Base-by-base conservation (phyloP, 1,140 invertebrate genomes). In the Pygmarrhopalites habei region DNA sequence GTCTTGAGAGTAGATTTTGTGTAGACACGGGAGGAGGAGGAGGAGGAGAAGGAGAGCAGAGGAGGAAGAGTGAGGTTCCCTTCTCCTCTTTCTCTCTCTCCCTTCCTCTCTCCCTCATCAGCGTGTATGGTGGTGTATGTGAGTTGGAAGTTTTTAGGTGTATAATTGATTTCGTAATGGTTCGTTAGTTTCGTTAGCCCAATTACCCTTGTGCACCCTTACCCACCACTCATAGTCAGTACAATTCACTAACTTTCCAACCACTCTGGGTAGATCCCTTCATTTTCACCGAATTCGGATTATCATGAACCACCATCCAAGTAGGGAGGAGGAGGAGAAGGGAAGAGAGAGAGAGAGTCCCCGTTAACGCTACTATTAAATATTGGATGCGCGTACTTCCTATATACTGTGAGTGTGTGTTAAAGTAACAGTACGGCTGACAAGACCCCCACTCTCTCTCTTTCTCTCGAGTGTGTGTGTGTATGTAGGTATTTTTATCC, bases 131-230 rank as follows among this genome's bases (percentile, higher is more conserved):
- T n/a, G n/a, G n/a, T n/a, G n/a, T n/a, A n/a, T n/a, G n/a, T n/a
- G n/a, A 21, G 53, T 58, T 58, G 55, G 62, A 65, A 65, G 61
- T 67, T 70, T 70, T 70, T 65, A 70, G 68, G 65, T 70, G n/a
- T n/a, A n/a, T n/a, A 70, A 70, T 70, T 70, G 68, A 70, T 70
- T 70, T 70, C 64, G 68, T 70, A 65, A 67, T 64, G 68, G 68
- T 70, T 70, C 68, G 68, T 70, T 70, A 70, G 68, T 60, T 70
- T 62, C 65, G 66, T 70, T 70, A 64, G 68, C 68, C 68, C 68
- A 70, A 70, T 70, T 70, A 70, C 65, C 65, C 68, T 67, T 65
- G 65, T 70, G 67, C 67, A 62, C 57, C 65, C 62, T 53, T 61
- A 65, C 61, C 57, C 55, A 35, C 32, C 62, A 65, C 61, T 63